Percentiles rank a stretch among this genome's conserved stretches.
Conservation (phyloP, 2,888 invertebrate species). For the Gasteruption jaculator region DNA sequence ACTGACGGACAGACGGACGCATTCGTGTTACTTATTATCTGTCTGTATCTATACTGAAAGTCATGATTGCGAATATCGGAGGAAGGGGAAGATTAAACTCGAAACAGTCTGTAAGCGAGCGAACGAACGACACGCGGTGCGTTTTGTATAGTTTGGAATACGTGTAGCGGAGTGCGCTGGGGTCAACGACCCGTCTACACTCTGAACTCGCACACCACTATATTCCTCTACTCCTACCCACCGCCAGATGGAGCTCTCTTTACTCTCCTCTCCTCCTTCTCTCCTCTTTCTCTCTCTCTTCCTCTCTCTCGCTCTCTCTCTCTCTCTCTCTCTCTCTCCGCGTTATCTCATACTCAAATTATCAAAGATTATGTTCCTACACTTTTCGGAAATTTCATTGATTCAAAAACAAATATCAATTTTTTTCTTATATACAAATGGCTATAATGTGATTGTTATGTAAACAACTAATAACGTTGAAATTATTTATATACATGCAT, state of each 20-base stretch:
- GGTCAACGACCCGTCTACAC: conserved; percentile 48
- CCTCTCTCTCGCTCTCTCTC: conserved; percentile 10
- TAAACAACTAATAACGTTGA: too few species aligned
- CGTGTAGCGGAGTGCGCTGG: conserved; percentile 41
- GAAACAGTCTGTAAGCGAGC: conserved; percentile 35
- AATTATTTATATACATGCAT: too few species aligned
- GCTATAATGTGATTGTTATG: too few species aligned
- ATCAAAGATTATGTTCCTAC: too few species aligned
- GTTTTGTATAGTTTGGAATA: conserved; percentile 45
- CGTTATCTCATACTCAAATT: conserved; percentile 9
- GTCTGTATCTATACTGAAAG: too few species aligned
- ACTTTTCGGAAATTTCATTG: too few species aligned
- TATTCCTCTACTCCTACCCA: conserved; percentile 21
- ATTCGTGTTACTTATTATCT: too few species aligned
- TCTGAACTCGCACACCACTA: conserved; percentile 28
- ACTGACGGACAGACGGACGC: too few species aligned
- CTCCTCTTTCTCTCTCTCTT: conserved; percentile 14
- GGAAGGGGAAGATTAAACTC: conserved; percentile 42
- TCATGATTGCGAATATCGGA: too few species aligned
- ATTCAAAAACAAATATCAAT: too few species aligned
- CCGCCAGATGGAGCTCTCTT: conserved; percentile 23
- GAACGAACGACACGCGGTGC: conserved; percentile 32
- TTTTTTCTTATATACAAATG: too few species aligned
- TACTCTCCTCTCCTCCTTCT: conserved; percentile 25
- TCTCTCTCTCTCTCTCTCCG: conserved; percentile 17